phyloP scores from a whole-genome alignment of 2,113 vertebrate species.

The Oncorhynchus masou region DNA sequence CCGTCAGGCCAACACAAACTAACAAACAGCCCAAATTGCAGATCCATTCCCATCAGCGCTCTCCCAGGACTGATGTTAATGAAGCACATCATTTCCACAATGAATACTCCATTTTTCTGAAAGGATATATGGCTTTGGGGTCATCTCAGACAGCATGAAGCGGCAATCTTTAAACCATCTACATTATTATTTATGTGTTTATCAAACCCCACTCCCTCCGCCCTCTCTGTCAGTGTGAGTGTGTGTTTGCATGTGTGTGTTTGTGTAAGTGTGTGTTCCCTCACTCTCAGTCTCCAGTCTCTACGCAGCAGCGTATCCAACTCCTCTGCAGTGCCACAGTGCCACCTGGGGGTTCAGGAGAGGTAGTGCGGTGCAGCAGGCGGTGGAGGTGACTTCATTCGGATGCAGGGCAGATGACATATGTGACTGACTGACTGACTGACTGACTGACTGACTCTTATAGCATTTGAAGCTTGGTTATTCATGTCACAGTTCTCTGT shows the following conservation, averaged over 20 bases:
- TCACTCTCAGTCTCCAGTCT: no score
- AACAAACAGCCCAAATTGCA: constrained; percentile 29
- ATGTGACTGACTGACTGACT: no score
- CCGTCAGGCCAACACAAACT: constrained; percentile 6
- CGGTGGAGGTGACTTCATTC: no score
- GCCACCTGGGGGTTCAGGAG: constrained; percentile 34
- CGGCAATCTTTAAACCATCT: constrained; percentile 47
- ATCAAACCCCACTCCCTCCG: constrained; percentile 27
- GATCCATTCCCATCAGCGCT: constrained; percentile 18
- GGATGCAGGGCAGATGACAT: no score
- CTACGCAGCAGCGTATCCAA: no score
- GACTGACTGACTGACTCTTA: no score
- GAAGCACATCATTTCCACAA: constrained; percentile 36
- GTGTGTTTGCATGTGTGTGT: background rate
- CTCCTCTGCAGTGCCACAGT: constrained; percentile 28
- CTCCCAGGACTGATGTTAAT: constrained; percentile 34
- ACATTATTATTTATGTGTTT: constrained; percentile 48
- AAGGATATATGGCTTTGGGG: constrained; percentile 31
- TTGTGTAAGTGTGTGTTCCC: background rate
- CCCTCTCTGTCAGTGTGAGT: background rate
- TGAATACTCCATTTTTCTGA: constrained; percentile 33
- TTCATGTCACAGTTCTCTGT: constrained; percentile 9
- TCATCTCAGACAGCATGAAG: constrained; percentile 40
- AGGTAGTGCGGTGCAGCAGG: no score
- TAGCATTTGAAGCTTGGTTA: background rate